Evolutionary conservation across 2,113 vertebrate genomes (phyloP), one percentile per base, ranked within the genome.

Genomic region (Oncorhynchus clarkii): DNA sequence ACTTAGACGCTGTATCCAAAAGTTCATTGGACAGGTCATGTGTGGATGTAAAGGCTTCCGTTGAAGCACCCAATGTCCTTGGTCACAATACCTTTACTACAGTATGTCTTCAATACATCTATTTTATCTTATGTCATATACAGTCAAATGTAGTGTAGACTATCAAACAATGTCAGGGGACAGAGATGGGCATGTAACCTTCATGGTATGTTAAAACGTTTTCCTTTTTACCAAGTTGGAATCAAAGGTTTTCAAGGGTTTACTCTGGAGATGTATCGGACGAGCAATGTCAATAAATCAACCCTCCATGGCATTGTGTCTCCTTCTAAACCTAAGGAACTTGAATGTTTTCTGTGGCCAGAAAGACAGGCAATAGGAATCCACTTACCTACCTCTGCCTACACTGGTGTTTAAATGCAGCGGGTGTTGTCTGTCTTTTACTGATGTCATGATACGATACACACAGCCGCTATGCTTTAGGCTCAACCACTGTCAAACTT

Each of bases 91-190:
- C 26, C 72, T 70, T 34, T 73, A 75, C 76, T 76, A 70, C 67
- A 69, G 65, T 62, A 66, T 70, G 82, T 72, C 60, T 78, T 72
- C 64, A 66, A 66, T 78, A 78, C 74, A 68, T 81, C 70, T 34
- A 66, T 78, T 80, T 80, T 39, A 75, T 78, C 65, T 73, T 71
- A 76, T 71, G 66, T 67, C 74, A 0, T 5, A 29, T 66, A 29
- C 67, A 34, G 39, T 57, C 22, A 29, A 69, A 65, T 22, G 70
- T 7, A 24, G 12, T n/a, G 34, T 5, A 49, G n/a, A 13, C 22
- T 22, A 26, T 24, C n/a, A 12, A 16, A 13, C 12, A 13, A 48
- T 67, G 51, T 14, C 51, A 54, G 51, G 1, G 1, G 1, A 54
- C 51, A 54, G 51, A 54, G 16, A 54, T 54, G 16, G 51, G 51